Evolutionary conservation across 2,113 vertebrate genomes (phyloP), one percentile per base, ranked within the genome.

Genomic region (Hoplias malabaricus): DNA sequence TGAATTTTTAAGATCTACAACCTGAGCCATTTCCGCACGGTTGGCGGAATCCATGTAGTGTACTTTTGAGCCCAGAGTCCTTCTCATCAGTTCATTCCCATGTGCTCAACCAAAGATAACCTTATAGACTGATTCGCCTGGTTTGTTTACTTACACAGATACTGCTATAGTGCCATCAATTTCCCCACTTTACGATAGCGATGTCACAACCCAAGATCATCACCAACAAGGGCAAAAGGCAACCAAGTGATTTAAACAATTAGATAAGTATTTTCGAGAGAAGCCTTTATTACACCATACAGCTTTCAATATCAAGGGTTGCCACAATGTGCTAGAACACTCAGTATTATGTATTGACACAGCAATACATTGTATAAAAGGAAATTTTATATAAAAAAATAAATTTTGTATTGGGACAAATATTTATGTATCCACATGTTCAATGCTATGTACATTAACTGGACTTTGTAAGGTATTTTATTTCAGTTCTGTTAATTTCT

Each of bases 71-170:
- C 77, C 79, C 43, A 54, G 67, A 73, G 48, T 53, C 67, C 61
- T 78, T 79, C 34, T 83, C 74, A 57, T 82, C 75, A 66, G 75
- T 80, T 81, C 76, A 80, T 82, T 84, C 79, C 13, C 83, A 82
- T 82, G 81, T 19, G 82, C 86, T 91, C 80, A 83, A 93, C 92
- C 92, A 92, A 93, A 93, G 92, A 92, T 89, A 87, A 87, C 89
- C 84, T 61, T 66, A 80, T 83, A 71, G 87, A 88, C 83, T 79
- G 6, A 75, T 31, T 4, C n/a, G 66, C 83, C 85, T 59, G 50
- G 66, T 36, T 53, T 87, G 89, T 90, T 90, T 89, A 86, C 89
- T 79, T 78, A 87, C 80, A 73, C 53, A 50, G 69, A 56, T 84
- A 87, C 82, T 86, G 83, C 77, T 43, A 63, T 76, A 65, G 74